Percentiles rank a stretch among this genome's conserved stretches.
phyloP scores from a whole-genome alignment of 2,888 invertebrate species.

The Sarcophaga carnaria region DNA sequence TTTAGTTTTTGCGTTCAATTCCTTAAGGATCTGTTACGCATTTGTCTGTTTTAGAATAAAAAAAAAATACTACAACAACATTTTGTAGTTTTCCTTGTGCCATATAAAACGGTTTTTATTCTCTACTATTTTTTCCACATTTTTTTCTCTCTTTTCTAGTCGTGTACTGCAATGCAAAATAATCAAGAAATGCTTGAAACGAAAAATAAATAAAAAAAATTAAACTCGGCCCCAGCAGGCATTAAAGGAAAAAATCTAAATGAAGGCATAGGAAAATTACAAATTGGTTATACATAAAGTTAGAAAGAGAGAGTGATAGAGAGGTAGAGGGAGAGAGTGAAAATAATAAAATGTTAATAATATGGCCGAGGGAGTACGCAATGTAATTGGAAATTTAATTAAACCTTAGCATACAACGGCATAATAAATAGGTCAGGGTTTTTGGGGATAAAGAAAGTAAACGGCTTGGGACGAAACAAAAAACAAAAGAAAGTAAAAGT shows the following conservation, averaged over 20 bases:
- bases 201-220: neutral
- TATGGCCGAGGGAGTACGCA: neutral
- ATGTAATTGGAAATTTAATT: constrained; percentile 35
- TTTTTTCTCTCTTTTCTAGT: neutral
- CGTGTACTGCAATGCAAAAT: constrained; percentile 3
- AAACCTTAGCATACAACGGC: neutral
- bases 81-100: neutral
- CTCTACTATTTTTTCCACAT: neutral
- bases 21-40: constrained; percentile 49
- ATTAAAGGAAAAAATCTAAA: neutral
- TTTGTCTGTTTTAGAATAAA: constrained; percentile 38
- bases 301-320: neutral
- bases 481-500: too few species aligned
- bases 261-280: neutral
- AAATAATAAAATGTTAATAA: neutral
- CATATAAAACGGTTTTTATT: neutral
- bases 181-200: neutral
- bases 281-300: too few species aligned
- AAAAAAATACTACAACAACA: neutral
- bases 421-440: neutral
- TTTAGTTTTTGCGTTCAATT: constrained; percentile 8
- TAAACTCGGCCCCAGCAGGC: neutral
- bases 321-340: neutral
- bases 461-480: neutral
- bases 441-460: neutral